Base-by-base conservation (phyloP, 2,888 invertebrate species). In the Hypomecis atomaria region DNA sequence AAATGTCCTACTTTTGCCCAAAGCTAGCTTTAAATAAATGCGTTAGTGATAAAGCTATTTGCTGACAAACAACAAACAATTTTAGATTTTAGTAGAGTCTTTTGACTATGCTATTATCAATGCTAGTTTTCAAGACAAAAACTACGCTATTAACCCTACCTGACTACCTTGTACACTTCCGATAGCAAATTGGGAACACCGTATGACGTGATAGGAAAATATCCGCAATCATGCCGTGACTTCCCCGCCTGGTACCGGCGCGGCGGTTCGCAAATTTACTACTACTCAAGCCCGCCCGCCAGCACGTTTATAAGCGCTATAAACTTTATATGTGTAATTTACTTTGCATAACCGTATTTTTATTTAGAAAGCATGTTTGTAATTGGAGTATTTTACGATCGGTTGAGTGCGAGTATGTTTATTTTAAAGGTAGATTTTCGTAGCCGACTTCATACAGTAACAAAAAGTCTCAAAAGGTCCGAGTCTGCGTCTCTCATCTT, bases 261-360 rank as follows among this genome's bases (percentile, higher is more conserved):
- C 37, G 62, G 40, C 55, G 44, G 57, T 52, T 67, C 45, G 48
- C 23, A 38, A 64, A 67, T 71, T 71, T 69, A 66, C 71, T 66
- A 62, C 66, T 57, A 54, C 61, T 66, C 65, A 61, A 61, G 65
- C 60, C 53, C 52, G 42, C 64, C 38, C 55, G 59, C 50, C 57
- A 57, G 60, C 60, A 65, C 65, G 60, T 65, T 60, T 57, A 58
- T 57, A 57, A 53, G 47, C 53, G 57, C 62, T 53, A 65, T 61
- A 65, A 65, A 65, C 57, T 65, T 65, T 61, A 65, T 65, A 65
- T 60, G 65, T 65, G 60, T 53, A 65, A 65, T 65, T 65, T 61
- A 65, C 60, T 65, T 60, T 65, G 65, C 65, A 65, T 65, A 60
- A 33, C 57, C 60, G 48, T 65, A 60, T 55, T 60, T 63, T 57